phyloP scores from a whole-genome alignment of 2,113 vertebrate species.

The Colaptes auratus region DNA sequence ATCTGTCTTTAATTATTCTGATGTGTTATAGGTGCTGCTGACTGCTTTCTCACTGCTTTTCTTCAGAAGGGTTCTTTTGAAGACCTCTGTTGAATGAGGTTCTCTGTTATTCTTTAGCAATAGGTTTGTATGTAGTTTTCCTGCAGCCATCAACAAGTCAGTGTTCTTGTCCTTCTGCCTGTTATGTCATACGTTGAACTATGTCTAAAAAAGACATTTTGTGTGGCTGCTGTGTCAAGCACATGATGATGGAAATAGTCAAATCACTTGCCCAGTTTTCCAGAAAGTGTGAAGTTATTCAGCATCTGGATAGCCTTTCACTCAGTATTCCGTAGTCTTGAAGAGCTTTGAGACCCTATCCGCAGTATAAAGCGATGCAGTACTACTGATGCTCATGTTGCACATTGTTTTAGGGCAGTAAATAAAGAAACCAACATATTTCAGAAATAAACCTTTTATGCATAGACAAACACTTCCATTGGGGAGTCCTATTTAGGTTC shows the following conservation, averaged over 20 bases:
- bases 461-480: neutral
- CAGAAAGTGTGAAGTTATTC: neutral
- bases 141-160: neutral
- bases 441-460: neutral
- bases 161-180: neutral
- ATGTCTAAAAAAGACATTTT: neutral
- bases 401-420: neutral
- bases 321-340: neutral
- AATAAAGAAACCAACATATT: neutral
- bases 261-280: neutral
- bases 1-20: neutral
- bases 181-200: neutral
- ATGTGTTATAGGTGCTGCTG: neutral
- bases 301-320: neutral
- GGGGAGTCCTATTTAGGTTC: neutral
- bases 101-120: neutral
- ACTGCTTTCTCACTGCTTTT: neutral
- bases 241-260: neutral
- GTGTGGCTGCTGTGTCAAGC: neutral
- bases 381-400: neutral
- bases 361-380: neutral
- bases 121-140: neutral
- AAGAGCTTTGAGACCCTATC: neutral
- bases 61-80: neutral
- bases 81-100: neutral